Evolutionary conservation across 2,113 vertebrate genomes (phyloP), one percentile per base, ranked within the genome.

Genomic region (Rhinogobius similis): DNA sequence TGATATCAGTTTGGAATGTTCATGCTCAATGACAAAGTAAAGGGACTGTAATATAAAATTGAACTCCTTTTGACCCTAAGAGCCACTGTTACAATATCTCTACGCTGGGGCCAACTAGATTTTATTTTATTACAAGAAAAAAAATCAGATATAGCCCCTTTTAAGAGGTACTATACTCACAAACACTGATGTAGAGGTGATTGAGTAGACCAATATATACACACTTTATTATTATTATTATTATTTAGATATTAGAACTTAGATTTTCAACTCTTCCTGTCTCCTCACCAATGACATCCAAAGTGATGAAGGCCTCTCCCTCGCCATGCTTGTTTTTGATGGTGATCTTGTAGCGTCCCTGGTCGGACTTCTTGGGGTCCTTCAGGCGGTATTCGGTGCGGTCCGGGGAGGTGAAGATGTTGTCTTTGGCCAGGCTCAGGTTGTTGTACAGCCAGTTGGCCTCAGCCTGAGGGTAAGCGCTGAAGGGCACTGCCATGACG

Each of bases 251-350:
- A 36, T 36, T 36, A 8, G 32, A 5, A 36, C 32, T 1, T 36
- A 36, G 32, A 36, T 36, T 36, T 3, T 36, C 5, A 36, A 36
- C 5, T 8, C 32, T 36, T 21, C 21, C 13, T 9, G 46, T 24
- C 29, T 5, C 48, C 94, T 92, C 92, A 99, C 98, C 97, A 58
- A 99, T 96, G 68, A 99, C 98, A 18, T 93, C 85, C 82, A 99
- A 91, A 65, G 94, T 96, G 89, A 99, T 97, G 82, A 94, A 96
- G 66, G 91, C 97, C 88, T 99, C 96, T 86, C 95, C 96, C 77
- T 95, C 91, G 63, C 98, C 98, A 32, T 99, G 96, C 86, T 96
- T 98, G 89, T 99, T 99, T 81, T 94, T 93, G 87, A 99, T 94
- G 59, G 92, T 77, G 76, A 98, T 76, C 79, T 94, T 99, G 84